Base-by-base conservation (phyloP, 2,797 vertebrate genomes). In the Eospalax fontanierii region DNA sequence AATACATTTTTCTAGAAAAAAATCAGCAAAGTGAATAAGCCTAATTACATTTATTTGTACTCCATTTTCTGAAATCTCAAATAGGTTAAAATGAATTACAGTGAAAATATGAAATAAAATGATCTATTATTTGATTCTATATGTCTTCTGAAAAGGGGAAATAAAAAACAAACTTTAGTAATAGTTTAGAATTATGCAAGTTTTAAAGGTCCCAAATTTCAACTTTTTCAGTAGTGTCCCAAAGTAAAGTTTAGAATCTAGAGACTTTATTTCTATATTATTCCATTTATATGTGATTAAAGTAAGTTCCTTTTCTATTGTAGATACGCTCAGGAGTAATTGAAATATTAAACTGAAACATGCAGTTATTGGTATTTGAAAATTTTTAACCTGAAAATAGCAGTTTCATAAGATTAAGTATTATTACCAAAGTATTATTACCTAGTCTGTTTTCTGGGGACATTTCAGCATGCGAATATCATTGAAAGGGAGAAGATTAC, bases 291-390 rank as follows among this genome's bases (percentile, higher is more conserved):
- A 63, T 70, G 4, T 89, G 21, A 81, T 87, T 93, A 80, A 79
- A 83, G 50, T 35, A 82, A 78, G 2, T 59, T 4, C 4, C 50
- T 0, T 63, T 83, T 82, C 33, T 92, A 16, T 33, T 90, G 12
- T 15, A 71, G 18, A 26, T 11, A 73, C 40, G 3, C 10, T 84
- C 43, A 38, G 26, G 4, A 95, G 1, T 2, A 94, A 94, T 10
- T 66, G 14, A 65, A 88, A 82, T 89, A 91, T 76, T 68, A 80
- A 38, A 43, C 22, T 71, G 24, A 89, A 95, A 95, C 18, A 43
- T 9, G 0, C 1, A 83, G 21, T n/a, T 26, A 18, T 78, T 74
- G 6, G 4, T 92, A 15, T 83, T 83, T 73, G 59, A 38, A 12
- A 65, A 68, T 35, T 81, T 91, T 93, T 38, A 78, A 86, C 1